A percentile compares a stretch with the other conserved stretches of the same genome.
These are phyloP conservation scores for Nothura maculosa DNA, from an alignment of 2,797 vertebrate genomes.

Conservation along the genomic window DNA sequence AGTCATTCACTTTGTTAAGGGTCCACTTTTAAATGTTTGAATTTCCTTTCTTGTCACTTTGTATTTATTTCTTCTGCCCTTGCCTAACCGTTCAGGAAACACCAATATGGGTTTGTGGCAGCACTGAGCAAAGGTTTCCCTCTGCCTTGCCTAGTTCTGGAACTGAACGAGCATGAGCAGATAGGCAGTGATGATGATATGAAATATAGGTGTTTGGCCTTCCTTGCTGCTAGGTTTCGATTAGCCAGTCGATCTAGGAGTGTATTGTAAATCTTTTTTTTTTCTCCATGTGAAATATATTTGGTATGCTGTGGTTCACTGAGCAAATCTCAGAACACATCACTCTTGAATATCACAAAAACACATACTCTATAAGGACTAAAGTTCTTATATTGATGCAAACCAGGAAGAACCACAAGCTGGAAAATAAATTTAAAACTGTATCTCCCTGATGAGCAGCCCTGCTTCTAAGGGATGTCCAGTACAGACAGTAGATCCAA, in stretches of 20 bases:
- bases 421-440: constrained; percentile 37
- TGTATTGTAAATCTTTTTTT: constrained; percentile 15
- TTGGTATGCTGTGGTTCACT: constrained; percentile 21
- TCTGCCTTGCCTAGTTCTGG: background rate
- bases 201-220: constrained; percentile 9
- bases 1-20: background rate
- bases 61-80: background rate
- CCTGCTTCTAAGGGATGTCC: background rate
- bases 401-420: constrained; percentile 24
- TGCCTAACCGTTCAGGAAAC: background rate
- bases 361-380: background rate
- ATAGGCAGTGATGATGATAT: background rate
- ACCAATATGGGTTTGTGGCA: background rate
- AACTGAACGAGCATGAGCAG: background rate
- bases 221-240: constrained; percentile 13
- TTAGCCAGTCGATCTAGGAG: background rate
- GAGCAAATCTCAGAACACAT: background rate
- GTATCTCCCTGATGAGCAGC: background rate
- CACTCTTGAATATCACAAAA: constrained; percentile 3
- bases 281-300: constrained; percentile 16
- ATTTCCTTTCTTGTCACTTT: background rate
- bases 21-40: background rate
- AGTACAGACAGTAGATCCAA: background rate
- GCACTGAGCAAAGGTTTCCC: background rate
- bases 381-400: background rate